Conservation (phyloP, 1,140 invertebrate species). For the Leptinotarsa lineolata region DNA sequence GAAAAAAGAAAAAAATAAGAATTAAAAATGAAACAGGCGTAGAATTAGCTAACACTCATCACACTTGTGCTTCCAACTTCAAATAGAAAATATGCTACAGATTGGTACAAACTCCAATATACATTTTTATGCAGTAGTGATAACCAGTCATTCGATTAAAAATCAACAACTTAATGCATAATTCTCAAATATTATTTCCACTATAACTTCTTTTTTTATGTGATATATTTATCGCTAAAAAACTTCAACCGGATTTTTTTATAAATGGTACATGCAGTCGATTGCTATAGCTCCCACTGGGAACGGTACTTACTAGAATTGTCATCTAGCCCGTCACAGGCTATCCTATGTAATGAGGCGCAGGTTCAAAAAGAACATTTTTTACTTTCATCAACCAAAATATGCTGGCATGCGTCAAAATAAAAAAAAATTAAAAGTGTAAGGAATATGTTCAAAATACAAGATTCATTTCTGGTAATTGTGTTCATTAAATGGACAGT, state of each 20-base stretch:
- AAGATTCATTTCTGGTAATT: too few relatives aligned
- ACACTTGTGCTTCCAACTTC: background rate
- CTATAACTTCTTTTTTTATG: too few relatives aligned
- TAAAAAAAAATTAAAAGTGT: conserved; percentile 1
- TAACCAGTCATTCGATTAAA: background rate
- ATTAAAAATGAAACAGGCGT: background rate
- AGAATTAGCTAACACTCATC: conserved; percentile 7
- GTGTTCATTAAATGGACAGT: too few relatives aligned
- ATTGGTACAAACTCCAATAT: background rate
- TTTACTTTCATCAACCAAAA: conserved; percentile 51
- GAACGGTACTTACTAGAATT: conserved; percentile 63
- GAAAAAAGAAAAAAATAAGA: conserved; percentile 17
- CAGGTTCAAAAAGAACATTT: conserved; percentile 68
- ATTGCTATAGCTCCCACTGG: background rate
- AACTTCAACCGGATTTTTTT: background rate
- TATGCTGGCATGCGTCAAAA: conserved; percentile 33
- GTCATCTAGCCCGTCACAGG: conserved; percentile 62
- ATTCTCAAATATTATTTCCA: background rate
- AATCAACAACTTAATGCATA: background rate
- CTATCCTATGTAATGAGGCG: conserved; percentile 67
- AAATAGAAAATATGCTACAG: conserved; percentile 9
- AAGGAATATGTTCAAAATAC: too few relatives aligned
- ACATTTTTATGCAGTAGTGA: background rate
- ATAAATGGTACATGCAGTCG: background rate
- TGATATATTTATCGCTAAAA: background rate